Evolutionary conservation across 2,113 vertebrate genomes (phyloP).

Genomic region (Dicentrarchus labrax): DNA sequence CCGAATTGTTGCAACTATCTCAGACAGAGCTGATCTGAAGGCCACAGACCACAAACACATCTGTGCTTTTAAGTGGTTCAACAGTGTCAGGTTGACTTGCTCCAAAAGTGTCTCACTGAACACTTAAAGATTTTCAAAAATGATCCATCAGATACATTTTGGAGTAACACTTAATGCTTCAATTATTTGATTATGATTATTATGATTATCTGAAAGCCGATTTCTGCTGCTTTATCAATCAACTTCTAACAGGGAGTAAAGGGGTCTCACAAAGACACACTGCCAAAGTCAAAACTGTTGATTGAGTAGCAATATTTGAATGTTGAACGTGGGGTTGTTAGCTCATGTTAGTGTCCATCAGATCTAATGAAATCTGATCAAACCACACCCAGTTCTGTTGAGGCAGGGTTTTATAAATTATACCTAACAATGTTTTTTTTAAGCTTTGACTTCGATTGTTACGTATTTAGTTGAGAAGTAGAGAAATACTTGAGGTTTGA

Average conservation of each 20-base stretch:
- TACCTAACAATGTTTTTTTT: background rate
- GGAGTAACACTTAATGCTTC: background rate
- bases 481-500: too few relatives aligned
- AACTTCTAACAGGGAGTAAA: too few relatives aligned
- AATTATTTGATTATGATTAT: conserved; percentile 2
- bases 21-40: conserved; percentile 1
- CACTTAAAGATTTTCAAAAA: background rate
- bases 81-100: background rate
- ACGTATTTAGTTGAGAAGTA: background rate
- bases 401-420: background rate
- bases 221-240: background rate
- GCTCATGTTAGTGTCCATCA: background rate
- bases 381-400: background rate
- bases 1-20: too few relatives aligned
- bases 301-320: background rate
- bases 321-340: background rate
- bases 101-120: background rate
- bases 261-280: background rate
- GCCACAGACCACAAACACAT: background rate
- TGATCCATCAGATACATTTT: background rate
- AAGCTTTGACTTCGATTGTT: too few relatives aligned
- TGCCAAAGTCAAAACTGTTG: background rate
- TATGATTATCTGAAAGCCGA: background rate
- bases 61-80: conserved; percentile 10
- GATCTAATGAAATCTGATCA: background rate